A percentile compares a stretch with the other conserved stretches of the same genome.
Conservation (phyloP, 1,140 invertebrate species). For the Eupristina koningsbergeri region DNA sequence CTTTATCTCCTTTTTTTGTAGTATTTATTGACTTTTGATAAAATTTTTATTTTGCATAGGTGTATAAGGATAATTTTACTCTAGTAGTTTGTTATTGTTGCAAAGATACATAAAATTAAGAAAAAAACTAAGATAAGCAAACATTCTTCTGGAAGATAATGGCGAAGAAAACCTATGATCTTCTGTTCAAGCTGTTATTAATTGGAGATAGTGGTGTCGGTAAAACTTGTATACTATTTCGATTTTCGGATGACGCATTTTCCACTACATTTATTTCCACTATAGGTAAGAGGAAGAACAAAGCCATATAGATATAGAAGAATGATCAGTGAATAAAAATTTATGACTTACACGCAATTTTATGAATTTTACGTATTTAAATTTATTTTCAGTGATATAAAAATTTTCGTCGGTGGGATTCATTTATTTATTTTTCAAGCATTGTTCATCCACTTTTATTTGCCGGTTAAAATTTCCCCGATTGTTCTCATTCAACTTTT, state of each 20-base stretch:
- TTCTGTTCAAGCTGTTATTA: constrained; percentile 96
- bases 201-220: constrained; percentile 99
- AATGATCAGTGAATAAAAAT: not conserved
- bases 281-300: constrained; percentile 83
- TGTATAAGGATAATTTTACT: not conserved
- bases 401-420: not conserved
- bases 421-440: constrained; percentile 33
- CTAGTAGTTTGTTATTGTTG: not conserved
- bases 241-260: constrained; percentile 98
- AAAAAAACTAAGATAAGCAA: not conserved
- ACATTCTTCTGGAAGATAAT: constrained; percentile 73
- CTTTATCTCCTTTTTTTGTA: not conserved
- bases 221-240: constrained; percentile 98
- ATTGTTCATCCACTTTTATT: constrained; percentile 2
- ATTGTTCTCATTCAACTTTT: too few species aligned
- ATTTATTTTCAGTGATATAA: not conserved
- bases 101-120: not conserved
- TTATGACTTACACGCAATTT: not conserved
- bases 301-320: not conserved
- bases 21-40: not conserved
- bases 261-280: constrained; percentile 99
- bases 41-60: not conserved
- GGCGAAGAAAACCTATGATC: constrained; percentile 97
- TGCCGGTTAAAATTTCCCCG: not conserved
- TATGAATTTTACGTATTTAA: not conserved